A percentile compares a stretch with the other conserved stretches of the same genome.
Conservation (phyloP, 1,140 invertebrate species). For the Chionoecetes opilio region DNA sequence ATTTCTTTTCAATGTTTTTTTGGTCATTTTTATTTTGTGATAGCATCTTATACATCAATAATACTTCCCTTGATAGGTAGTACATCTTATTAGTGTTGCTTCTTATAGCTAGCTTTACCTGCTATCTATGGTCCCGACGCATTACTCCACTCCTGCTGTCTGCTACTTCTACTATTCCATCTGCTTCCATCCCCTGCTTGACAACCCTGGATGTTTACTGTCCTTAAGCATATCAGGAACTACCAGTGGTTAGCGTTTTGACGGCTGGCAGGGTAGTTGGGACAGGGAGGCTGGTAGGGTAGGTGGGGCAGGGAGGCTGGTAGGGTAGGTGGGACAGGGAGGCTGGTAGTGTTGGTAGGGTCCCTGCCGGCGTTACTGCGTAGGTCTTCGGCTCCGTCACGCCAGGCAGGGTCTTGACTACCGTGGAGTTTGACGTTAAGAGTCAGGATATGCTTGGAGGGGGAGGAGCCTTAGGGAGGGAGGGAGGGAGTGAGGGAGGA, state of each 20-base stretch:
- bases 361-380: not conserved
- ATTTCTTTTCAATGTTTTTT: not conserved
- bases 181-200: not conserved
- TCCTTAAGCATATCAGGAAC: not conserved
- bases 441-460: not conserved
- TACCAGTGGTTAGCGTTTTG: not conserved
- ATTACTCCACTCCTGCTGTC: not conserved
- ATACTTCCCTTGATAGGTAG: not conserved
- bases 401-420: not conserved
- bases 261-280: not conserved
- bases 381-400: not conserved
- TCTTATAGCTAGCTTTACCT: not conserved
- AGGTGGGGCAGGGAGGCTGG: not conserved
- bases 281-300: not conserved
- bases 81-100: not conserved
- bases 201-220: not conserved
- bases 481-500: not conserved
- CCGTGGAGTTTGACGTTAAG: constrained; percentile 22
- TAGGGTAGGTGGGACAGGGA: not conserved
- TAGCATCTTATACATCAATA: not conserved
- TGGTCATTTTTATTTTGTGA: not conserved
- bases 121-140: not conserved
- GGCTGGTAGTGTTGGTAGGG: no score
- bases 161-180: not conserved
- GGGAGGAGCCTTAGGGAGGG: not conserved